A percentile compares a stretch with the other conserved stretches of the same genome.
Evolutionary conservation across 1,140 invertebrate species (phyloP).

Genomic region (Aphidius gifuensis): DNA sequence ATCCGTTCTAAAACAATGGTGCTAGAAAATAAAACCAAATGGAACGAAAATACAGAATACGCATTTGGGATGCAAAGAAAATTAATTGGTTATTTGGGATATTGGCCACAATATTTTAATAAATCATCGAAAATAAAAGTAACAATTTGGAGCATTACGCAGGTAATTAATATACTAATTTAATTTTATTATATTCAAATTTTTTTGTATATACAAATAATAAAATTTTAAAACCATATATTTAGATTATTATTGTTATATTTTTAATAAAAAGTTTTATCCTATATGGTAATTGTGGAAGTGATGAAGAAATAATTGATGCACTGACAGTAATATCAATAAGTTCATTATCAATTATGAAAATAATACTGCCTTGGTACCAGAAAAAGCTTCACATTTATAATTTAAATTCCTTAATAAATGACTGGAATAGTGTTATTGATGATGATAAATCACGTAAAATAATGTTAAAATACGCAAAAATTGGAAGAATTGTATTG

Average conservation of each 20-base stretch:
- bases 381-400: neutral
- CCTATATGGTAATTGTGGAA: neutral
- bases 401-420: slow-evolving; percentile 3
- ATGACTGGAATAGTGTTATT: slow-evolving; percentile 9
- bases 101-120: too few relatives aligned
- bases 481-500: slow-evolving; percentile 2
- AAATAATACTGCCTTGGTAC: neutral
- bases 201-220: too few relatives aligned
- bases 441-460: neutral
- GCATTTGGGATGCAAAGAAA: too few relatives aligned
- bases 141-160: too few relatives aligned
- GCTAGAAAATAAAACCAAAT: too few relatives aligned
- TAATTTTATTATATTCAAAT: too few relatives aligned
- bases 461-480: slow-evolving; percentile 12
- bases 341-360: neutral
- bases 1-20: too few relatives aligned
- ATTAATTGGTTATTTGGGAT: too few relatives aligned
- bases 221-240: too few relatives aligned
- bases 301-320: slow-evolving; percentile 1
- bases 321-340: neutral
- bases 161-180: too few relatives aligned
- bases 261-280: neutral
- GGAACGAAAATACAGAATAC: too few relatives aligned
- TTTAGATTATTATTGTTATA: slow-evolving; percentile 1
- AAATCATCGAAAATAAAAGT: neutral